Conservation (phyloP, 1,140 invertebrate genomes). For the Drosophila repletoides region DNA sequence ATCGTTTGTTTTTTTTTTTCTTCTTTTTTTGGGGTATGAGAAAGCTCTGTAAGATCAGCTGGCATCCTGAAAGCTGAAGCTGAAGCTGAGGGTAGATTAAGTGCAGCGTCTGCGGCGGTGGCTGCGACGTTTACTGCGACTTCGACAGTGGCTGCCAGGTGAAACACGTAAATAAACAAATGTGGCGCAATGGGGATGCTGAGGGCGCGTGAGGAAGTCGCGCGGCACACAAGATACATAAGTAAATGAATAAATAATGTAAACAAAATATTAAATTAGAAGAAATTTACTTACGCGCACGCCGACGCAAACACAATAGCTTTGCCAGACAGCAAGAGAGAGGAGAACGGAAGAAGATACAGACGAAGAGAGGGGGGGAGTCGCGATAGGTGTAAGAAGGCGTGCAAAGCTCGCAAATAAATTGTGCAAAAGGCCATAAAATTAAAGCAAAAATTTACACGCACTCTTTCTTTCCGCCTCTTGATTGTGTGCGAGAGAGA, state of each 20-base stretch:
- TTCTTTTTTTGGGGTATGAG: too few relatives aligned
- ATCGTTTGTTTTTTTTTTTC: too few relatives aligned
- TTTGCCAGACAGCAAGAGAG: not conserved
- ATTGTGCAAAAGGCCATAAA: slow-evolving; percentile 58
- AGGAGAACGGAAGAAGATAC: not conserved
- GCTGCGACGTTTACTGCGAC: not conserved
- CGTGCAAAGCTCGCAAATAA: slow-evolving; percentile 41
- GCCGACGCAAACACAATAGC: slow-evolving; percentile 60
- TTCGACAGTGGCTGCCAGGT: slow-evolving; percentile 30
- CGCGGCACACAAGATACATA: slow-evolving; percentile 58
- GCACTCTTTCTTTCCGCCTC: slow-evolving; percentile 8
- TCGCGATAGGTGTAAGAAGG: slow-evolving; percentile 9
- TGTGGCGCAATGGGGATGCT: slow-evolving; percentile 30
- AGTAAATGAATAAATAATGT: slow-evolving; percentile 80
- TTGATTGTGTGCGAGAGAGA: not conserved
- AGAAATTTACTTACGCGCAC: slow-evolving; percentile 76
- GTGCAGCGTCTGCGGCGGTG: not conserved
- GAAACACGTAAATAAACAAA: slow-evolving; percentile 59
- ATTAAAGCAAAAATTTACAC: slow-evolving; percentile 68
- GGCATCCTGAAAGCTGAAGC: not conserved
- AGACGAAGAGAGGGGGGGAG: not conserved
- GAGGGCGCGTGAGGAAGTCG: not conserved
- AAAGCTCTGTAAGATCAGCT: slow-evolving; percentile 5
- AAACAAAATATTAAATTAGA: slow-evolving; percentile 81
- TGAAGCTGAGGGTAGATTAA: too few relatives aligned